Evolutionary conservation across 92 coral and sea anemone species (phyloP).

Genomic region (Pocillopora meandrina): DNA sequence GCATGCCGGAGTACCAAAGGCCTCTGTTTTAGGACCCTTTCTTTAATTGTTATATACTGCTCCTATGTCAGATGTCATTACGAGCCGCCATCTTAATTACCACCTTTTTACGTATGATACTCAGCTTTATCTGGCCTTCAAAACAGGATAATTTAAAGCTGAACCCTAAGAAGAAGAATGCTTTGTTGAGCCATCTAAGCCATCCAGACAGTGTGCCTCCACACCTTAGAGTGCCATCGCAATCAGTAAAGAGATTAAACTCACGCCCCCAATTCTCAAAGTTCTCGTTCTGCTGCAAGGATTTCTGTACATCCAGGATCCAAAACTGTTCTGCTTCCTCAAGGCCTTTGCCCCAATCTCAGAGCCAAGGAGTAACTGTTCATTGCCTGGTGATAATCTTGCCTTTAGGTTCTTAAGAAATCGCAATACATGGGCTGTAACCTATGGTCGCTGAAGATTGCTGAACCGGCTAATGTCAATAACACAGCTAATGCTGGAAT

Average conservation of each 20-base stretch:
- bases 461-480: slow-evolving; percentile 40
- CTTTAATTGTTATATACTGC: not conserved
- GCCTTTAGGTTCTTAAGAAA: slow-evolving; percentile 36
- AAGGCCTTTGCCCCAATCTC: slow-evolving; percentile 3
- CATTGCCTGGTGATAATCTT: not conserved
- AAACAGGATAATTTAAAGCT: slow-evolving; percentile 3
- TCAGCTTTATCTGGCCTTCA: slow-evolving; percentile 2
- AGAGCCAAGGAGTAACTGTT: not conserved
- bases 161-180: not conserved
- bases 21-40: not conserved
- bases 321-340: slow-evolving; percentile 28
- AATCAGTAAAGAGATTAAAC: slow-evolving; percentile 44
- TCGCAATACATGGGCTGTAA: slow-evolving; percentile 39
- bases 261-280: slow-evolving; percentile 48
- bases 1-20: slow-evolving; percentile 1
- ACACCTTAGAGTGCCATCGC: slow-evolving; percentile 31
- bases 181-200: not conserved
- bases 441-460: slow-evolving; percentile 29
- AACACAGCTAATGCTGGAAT: slow-evolving; percentile 10
- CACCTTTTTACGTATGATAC: not conserved
- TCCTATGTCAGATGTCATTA: slow-evolving; percentile 1
- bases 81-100: not conserved
- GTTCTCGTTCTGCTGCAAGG: slow-evolving; percentile 26
- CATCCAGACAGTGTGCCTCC: slow-evolving; percentile 23
- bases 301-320: slow-evolving; percentile 28